These are phyloP conservation scores for Aphidius colemani DNA, from an alignment of 2,888 invertebrate species.

Conservation along the genomic window DNA sequence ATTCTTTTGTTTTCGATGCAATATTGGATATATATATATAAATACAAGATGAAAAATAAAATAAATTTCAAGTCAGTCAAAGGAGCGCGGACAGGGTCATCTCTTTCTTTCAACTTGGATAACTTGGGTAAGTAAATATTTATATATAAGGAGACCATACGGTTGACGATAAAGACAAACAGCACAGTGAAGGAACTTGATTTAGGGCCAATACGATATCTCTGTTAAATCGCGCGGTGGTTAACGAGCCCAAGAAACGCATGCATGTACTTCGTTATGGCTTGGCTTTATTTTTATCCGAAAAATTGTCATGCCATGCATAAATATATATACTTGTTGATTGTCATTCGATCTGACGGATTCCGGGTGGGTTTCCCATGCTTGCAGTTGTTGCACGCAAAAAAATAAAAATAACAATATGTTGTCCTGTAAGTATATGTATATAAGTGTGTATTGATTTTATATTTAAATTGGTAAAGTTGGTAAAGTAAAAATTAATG, in stretches of 20 bases:
- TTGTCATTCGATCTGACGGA: no score
- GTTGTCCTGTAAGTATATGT: no score
- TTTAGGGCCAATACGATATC: constrained; percentile 53
- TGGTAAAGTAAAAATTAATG: no score
- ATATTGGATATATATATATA: background rate
- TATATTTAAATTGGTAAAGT: no score
- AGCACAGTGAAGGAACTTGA: constrained; percentile 43
- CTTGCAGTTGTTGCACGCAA: constrained; percentile 14
- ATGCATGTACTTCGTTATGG: constrained; percentile 37
- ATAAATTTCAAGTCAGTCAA: constrained; percentile 35
- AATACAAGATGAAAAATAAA: background rate
- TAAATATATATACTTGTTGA: no score
- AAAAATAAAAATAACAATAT: no score
- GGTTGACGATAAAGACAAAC: constrained; percentile 28
- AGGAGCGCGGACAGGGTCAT: constrained; percentile 3
- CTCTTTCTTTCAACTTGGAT: background rate
- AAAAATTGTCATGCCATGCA: constrained; percentile 10
- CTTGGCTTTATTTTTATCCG: constrained; percentile 28
- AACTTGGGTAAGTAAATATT: no score
- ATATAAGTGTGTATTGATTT: no score
- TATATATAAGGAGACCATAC: no score
- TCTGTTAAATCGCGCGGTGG: constrained; percentile 49
- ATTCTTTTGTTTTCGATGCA: constrained; percentile 53
- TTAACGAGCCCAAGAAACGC: constrained; percentile 46
- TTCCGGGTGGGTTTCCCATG: no score